Evolutionary conservation across 2,888 invertebrate species (phyloP), one percentile per base, ranked within the genome.

Genomic region (Plagodis dolabraria): DNA sequence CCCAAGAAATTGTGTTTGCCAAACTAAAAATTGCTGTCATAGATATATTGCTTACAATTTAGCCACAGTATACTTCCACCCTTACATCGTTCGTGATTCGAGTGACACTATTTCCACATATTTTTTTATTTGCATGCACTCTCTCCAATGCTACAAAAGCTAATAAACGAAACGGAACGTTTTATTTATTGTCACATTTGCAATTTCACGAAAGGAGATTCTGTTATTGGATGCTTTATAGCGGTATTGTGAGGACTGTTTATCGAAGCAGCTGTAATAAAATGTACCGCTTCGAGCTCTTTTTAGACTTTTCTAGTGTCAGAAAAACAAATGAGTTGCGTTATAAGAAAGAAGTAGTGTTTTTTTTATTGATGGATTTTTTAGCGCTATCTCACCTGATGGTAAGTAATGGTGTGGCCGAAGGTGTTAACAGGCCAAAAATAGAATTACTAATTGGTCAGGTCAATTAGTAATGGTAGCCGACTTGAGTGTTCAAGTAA

Each of bases 121-220:
- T n/a, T 48, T 12, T 58, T 53, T 53, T 50, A 60, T 64, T 63
- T 60, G 56, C 62, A 52, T 64, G 62, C 62, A 68, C 52, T 62
- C 53, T 56, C 44, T 58, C 58, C 9, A 48, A 38, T 47, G 51
- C 57, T 59, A 52, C 63, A 48, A 38, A 44, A 57, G 56, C 58
- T 64, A 68, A 62, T 65, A 68, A 65, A 65, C 42, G 38, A 50
- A 40, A 38, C 57, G 40, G 52, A 22, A 56, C 63, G 55, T 56
- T 65, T 62, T 62, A 67, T 63, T 53, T 60, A 62, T 57, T 50
- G 57, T 52, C 45, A 35, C 52, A 56, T 57, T 60, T 57, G 52
- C 64, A 56, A 60, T 63, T 54, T 58, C 43, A 52, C 44, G 45
- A 50, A 65, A 63, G 56, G 50, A 59, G 51, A 49, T 48, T 60